These are phyloP conservation scores for Staurois parvus DNA, from an alignment of 2,797 vertebrate species.

Conservation along the genomic window DNA sequence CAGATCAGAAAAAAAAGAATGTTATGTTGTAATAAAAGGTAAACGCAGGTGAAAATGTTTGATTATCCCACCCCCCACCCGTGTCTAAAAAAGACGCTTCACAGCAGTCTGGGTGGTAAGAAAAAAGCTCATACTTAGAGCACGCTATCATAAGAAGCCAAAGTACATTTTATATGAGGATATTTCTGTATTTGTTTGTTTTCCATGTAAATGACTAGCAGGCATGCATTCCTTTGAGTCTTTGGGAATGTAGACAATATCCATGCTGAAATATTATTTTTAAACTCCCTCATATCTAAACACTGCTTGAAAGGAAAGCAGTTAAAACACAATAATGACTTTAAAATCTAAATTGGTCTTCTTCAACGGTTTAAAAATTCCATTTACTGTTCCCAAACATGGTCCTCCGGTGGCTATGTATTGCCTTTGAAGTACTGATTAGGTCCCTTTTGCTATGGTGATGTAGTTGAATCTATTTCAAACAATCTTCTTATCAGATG, in stretches of 20 bases:
- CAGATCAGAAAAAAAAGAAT: neutral
- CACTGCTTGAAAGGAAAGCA: constrained; percentile 30
- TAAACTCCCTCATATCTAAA: constrained; percentile 53
- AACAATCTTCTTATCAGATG: too few species aligned
- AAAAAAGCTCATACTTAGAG: constrained; percentile 13
- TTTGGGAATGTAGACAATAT: constrained; percentile 57
- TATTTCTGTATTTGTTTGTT: constrained; percentile 61
- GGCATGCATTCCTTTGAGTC: constrained; percentile 47
- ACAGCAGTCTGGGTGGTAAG: neutral
- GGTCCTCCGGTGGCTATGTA: neutral
- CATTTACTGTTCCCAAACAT: neutral
- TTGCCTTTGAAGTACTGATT: neutral
- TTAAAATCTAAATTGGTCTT: constrained; percentile 7
- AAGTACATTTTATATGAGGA: constrained; percentile 10
- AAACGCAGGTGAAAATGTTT: constrained; percentile 19
- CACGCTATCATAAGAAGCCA: constrained; percentile 43
- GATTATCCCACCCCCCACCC: neutral
- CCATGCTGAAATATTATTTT: constrained; percentile 49
- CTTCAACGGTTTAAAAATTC: neutral
- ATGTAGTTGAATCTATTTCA: neutral
- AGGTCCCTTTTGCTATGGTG: neutral
- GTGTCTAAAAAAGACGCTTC: constrained; percentile 1
- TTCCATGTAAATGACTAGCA: constrained; percentile 56
- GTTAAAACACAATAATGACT: constrained; percentile 10
- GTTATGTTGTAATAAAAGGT: neutral